Evolutionary conservation across 23 tunicate species (phyloP), one percentile per base, ranked within the genome.

Genomic region (Phallusia fumigata): DNA sequence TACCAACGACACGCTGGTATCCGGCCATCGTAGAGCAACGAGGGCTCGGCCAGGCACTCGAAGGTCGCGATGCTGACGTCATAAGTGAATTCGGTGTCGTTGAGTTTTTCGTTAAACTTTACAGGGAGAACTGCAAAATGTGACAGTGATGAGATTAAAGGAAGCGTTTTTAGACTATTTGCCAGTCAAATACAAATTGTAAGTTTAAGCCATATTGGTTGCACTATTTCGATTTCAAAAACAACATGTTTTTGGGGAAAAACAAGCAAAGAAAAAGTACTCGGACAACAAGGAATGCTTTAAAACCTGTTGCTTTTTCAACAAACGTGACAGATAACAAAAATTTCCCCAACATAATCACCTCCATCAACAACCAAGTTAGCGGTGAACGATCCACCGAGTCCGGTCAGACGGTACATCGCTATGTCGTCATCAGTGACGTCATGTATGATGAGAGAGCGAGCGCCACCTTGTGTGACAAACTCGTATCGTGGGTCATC

Each of bases 331-430:
- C 47, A 40, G 10, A 40, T 40, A 40, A 40, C 8, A 40, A 40
- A 40, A 5, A 40, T 3, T n/a, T n/a, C n/a, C 47, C 5, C 47
- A 40, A 3, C 10, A 5, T 40, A 31, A 79, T 49, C 33, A 92
- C 97, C 90, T 73, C 99, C 99, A 80, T 90, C 95, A 3, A 95
- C 88, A 30, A 90, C 86, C 33, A 95, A 76, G 52, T 90, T 93
- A 28, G 89, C 91, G 8, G 92, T 86, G 80, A 19, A 83, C 11
- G 79, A 65, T 47, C 95, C 99, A 33, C 95, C 99, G 21, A 86
- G 83, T 5, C 95, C 95, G 15, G 79, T 81, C n/a, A 87, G 30
- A 15, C 77, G 74, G 87, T 95, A 95, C 76, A 83, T 52, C 0
- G 95, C 99, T 21, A 87, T 75, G 78, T 95, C 99, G 18, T 87